Conservation (phyloP, 1,140 invertebrate species). For the Scylla paramamosain region DNA sequence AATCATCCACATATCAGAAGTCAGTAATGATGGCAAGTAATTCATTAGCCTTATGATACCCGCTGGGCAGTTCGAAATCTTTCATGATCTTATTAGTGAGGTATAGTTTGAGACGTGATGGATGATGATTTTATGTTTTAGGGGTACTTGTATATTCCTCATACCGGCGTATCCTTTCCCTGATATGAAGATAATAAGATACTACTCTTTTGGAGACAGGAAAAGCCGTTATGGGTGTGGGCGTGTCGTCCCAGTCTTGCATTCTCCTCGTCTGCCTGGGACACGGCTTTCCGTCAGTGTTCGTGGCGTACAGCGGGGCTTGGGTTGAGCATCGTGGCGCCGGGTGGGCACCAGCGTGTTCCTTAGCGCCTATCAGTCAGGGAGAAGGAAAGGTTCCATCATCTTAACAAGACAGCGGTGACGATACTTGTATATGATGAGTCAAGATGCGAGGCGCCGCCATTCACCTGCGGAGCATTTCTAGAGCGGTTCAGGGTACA, state of each 20-base stretch:
- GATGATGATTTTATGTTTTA: background rate
- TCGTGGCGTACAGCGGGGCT: too few relatives aligned
- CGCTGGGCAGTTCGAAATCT: background rate
- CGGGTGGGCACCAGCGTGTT: background rate
- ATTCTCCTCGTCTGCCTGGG: background rate
- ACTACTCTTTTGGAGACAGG: too few relatives aligned
- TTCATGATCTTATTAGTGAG: background rate
- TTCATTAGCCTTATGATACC: background rate
- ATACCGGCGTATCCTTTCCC: background rate
- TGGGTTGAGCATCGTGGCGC: background rate
- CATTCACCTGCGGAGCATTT: background rate
- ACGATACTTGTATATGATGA: background rate
- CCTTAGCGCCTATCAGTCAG: background rate
- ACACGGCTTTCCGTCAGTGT: background rate
- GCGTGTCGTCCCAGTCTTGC: background rate
- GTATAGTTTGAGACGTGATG: background rate
- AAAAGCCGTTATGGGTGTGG: background rate
- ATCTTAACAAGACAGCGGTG: background rate
- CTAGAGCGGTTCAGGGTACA: background rate
- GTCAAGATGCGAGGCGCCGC: background rate
- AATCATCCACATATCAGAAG: background rate
- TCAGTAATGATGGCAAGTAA: constrained; percentile 14
- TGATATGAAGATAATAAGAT: background rate
- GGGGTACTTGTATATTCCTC: background rate
- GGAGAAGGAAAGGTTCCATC: background rate